Percentiles rank a stretch among this genome's conserved stretches.
Conservation (phyloP, 2,888 invertebrate species). For the Yponomeuta evonymella region DNA sequence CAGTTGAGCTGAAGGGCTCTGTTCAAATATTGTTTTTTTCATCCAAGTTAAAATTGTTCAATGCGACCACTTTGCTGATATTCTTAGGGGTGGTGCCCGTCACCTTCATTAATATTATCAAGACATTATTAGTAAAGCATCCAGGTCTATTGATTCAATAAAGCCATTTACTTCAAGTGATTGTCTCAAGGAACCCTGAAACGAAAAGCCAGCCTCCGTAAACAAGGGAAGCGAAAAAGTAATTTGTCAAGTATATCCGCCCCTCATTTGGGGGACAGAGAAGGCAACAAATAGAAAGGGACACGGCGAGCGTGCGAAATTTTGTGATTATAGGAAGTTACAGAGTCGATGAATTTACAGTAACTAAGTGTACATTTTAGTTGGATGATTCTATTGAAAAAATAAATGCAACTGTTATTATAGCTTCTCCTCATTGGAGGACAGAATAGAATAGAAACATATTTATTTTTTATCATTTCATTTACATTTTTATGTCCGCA, state of each 20-base stretch:
- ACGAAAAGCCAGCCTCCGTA: conserved; percentile 25
- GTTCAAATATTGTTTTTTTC: no score
- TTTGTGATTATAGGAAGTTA: neutral
- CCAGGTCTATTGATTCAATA: neutral
- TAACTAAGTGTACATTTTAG: neutral
- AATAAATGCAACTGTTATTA: no score
- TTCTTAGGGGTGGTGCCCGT: neutral
- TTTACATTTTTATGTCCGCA: no score
- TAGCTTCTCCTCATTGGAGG: no score
- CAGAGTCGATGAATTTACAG: neutral
- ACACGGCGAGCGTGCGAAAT: neutral
- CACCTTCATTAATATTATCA: neutral
- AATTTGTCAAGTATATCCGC: conserved; percentile 71
- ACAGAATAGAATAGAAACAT: no score
- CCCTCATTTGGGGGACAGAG: conserved; percentile 39
- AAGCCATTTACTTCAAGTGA: neutral
- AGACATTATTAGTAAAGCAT: neutral
- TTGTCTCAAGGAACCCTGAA: conserved; percentile 3
- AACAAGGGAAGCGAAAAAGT: conserved; percentile 65
- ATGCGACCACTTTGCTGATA: neutral
- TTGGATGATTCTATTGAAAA: neutral
- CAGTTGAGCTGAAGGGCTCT: no score
- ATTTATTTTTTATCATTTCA: no score
- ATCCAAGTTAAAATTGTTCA: no score
- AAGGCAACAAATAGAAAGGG: conserved; percentile 14